A percentile compares a stretch with the other conserved stretches of the same genome.
These are phyloP conservation scores for Mongoloraphidia duomilia DNA, from an alignment of 2,888 invertebrate species.

Conservation along the genomic window DNA sequence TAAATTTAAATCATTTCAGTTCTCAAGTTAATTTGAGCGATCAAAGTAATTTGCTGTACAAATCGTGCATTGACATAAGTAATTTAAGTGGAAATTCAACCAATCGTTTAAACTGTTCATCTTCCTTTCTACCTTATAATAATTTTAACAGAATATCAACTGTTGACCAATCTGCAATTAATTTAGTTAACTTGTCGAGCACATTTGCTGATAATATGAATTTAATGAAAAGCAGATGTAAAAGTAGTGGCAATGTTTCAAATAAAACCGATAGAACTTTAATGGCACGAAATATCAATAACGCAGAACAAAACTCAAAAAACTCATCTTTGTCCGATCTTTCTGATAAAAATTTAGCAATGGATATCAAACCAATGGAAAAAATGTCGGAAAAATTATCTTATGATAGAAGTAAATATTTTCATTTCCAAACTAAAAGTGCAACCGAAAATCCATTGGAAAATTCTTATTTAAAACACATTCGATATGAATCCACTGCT, in stretches of 20 bases:
- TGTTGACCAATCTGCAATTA: slow-evolving; percentile 1
- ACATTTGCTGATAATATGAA: neutral
- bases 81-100: neutral
- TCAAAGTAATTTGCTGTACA: neutral
- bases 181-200: slow-evolving; percentile 2
- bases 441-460: slow-evolving; percentile 16
- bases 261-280: no score
- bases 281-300: no score
- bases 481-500: slow-evolving; percentile 27
- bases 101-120: neutral
- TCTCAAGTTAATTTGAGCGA: neutral
- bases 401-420: no score
- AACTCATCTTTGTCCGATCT: no score
- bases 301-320: no score
- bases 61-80: slow-evolving; percentile 5
- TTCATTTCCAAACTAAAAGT: no score
- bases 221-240: no score
- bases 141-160: neutral
- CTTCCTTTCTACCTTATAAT: neutral
- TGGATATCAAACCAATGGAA: no score
- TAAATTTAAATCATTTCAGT: slow-evolving; percentile 2
- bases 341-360: no score
- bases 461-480: slow-evolving; percentile 30
- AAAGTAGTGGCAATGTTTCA: no score
- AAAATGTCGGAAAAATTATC: no score